These are phyloP conservation scores for Nyleta sp. DNA, from an alignment of 2,888 invertebrate species.

Conservation along the genomic window DNA sequence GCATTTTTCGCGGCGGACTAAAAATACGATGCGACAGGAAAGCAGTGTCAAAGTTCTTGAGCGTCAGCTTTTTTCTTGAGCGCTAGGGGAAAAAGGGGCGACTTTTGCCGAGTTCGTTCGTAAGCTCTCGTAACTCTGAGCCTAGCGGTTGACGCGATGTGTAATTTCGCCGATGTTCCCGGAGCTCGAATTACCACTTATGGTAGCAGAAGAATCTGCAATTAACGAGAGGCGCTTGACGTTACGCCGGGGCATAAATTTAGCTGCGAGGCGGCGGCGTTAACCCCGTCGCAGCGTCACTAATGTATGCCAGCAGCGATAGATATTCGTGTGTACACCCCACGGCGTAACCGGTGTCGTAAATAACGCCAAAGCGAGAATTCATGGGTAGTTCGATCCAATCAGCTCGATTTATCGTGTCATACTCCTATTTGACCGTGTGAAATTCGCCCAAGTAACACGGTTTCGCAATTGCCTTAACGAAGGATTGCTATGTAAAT, in stretches of 20 bases:
- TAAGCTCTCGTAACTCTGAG: constrained; percentile 45
- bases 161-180: constrained; percentile 68
- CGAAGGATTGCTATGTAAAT: constrained; percentile 60
- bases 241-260: constrained; percentile 64
- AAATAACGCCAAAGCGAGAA: constrained; percentile 57
- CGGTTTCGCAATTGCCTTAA: constrained; percentile 61
- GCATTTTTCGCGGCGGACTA: not conserved
- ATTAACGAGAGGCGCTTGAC: constrained; percentile 71
- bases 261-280: constrained; percentile 49
- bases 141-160: constrained; percentile 30
- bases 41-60: constrained; percentile 21
- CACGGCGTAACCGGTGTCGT: constrained; percentile 56
- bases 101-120: constrained; percentile 8
- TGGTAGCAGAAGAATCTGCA: constrained; percentile 68
- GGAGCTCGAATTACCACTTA: constrained; percentile 70
- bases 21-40: constrained; percentile 26
- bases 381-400: constrained; percentile 55
- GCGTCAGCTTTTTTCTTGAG: not conserved
- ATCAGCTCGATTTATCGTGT: constrained; percentile 64
- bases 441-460: constrained; percentile 58
- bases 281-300: constrained; percentile 72
- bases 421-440: constrained; percentile 56
- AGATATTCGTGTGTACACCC: constrained; percentile 63
- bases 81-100: constrained; percentile 1
- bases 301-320: constrained; percentile 70